Evolutionary conservation across 2,888 invertebrate species (phyloP).

Genomic region (Oeneis ivallda): DNA sequence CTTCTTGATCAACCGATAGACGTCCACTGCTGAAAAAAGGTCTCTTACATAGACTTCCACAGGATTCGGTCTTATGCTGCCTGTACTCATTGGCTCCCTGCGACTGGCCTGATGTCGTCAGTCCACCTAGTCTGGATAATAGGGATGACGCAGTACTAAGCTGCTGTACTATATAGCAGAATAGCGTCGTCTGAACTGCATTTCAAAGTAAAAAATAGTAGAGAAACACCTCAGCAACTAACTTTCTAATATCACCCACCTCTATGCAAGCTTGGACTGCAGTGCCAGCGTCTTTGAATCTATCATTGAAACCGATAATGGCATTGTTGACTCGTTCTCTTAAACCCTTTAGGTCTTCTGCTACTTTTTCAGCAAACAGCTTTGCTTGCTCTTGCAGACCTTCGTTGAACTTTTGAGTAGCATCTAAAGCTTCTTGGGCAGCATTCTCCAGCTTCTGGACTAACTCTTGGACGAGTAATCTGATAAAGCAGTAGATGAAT

Average conservation of each 20-base stretch:
- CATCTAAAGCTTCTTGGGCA: constrained; percentile 55
- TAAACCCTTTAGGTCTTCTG: constrained; percentile 51
- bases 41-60: no score
- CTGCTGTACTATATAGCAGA: no score
- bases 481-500: constrained; percentile 39
- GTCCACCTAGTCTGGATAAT: no score
- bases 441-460: constrained; percentile 53
- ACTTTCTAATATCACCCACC: constrained; percentile 51
- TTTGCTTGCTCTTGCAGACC: constrained; percentile 54
- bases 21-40: no score
- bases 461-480: constrained; percentile 57
- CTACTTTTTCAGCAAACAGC: constrained; percentile 48
- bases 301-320: constrained; percentile 53
- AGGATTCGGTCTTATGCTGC: no score
- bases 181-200: no score
- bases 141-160: no score
- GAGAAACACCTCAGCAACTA: no score
- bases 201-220: no score
- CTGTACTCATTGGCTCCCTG: no score
- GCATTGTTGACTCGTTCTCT: constrained; percentile 50
- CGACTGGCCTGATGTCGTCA: no score
- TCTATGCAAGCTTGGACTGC: constrained; percentile 58
- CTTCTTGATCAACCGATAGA: no score
- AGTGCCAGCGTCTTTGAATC: constrained; percentile 50
- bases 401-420: constrained; percentile 52